phyloP scores from a whole-genome alignment of 2,888 invertebrate genomes.

The Drosophila monieri region DNA sequence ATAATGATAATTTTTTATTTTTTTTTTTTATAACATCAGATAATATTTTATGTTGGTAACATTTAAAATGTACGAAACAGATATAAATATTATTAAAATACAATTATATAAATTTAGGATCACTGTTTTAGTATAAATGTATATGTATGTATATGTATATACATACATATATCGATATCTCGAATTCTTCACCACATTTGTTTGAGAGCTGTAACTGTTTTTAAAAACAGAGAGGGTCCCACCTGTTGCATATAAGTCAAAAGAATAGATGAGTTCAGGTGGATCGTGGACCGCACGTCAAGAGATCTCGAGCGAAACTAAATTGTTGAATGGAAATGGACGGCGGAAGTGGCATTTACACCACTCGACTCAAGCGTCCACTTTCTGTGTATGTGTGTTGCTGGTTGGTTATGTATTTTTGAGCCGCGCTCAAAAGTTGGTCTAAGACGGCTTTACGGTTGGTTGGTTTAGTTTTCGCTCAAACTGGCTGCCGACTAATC shows the following conservation, averaged over 20 bases:
- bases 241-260: conserved; percentile 23
- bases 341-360: conserved; percentile 56
- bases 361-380: conserved; percentile 45
- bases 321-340: conserved; percentile 62
- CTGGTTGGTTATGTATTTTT: conserved; percentile 18
- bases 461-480: conserved; percentile 66
- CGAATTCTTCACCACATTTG: not conserved
- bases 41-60: not conserved
- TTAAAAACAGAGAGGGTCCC: conserved; percentile 14
- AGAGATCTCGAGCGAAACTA: conserved; percentile 83
- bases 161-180: not conserved
- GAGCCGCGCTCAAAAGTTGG: conserved; percentile 66
- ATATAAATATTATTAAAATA: not conserved
- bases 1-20: no score
- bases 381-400: conserved; percentile 8
- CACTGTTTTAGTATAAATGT: not conserved
- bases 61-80: not conserved
- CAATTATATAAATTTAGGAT: not conserved
- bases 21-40: not conserved
- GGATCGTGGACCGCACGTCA: conserved; percentile 75
- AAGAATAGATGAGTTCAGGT: conserved; percentile 52
- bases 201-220: not conserved
- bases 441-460: conserved; percentile 65
- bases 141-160: no score
- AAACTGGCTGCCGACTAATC: conserved; percentile 63